Conservation (phyloP, 2,113 vertebrate species). For the Xiphophorus couchianus region DNA sequence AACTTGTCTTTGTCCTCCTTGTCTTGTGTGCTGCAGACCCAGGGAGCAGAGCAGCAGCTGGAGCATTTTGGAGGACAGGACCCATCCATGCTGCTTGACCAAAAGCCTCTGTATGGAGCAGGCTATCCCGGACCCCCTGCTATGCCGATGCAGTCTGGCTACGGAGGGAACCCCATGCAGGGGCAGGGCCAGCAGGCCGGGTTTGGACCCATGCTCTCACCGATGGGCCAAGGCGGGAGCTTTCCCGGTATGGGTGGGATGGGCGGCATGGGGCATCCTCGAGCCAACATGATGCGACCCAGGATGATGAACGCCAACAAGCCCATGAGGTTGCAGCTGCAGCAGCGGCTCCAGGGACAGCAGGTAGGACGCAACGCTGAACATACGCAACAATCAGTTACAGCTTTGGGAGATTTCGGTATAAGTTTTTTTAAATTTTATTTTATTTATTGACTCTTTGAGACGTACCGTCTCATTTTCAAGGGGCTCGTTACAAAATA, state of each 20-base stretch:
- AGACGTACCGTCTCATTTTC: too few species aligned
- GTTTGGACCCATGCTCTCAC: slow-evolving; percentile 82
- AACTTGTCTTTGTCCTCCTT: slow-evolving; percentile 31
- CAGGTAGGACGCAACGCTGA: slow-evolving; percentile 82
- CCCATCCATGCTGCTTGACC: slow-evolving; percentile 88
- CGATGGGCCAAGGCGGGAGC: slow-evolving; percentile 78
- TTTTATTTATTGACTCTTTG: too few species aligned
- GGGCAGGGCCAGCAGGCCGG: slow-evolving; percentile 69
- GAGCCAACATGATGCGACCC: slow-evolving; percentile 87
- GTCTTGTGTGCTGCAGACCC: slow-evolving; percentile 56
- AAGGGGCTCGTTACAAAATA: too few species aligned
- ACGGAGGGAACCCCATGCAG: slow-evolving; percentile 79
- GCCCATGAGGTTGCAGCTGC: slow-evolving; percentile 95
- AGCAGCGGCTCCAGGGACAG: slow-evolving; percentile 96
- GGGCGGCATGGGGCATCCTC: slow-evolving; percentile 86
- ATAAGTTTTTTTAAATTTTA: too few species aligned
- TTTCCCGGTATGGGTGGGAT: slow-evolving; percentile 82
- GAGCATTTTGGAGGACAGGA: slow-evolving; percentile 91
- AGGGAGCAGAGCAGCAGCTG: slow-evolving; percentile 72
- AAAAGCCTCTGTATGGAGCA: slow-evolving; percentile 89
- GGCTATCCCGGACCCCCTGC: slow-evolving; percentile 87
- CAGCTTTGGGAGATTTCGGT: too few species aligned
- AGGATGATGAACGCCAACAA: slow-evolving; percentile 90
- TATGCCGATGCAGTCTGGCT: slow-evolving; percentile 85
- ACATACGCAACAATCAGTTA: not conserved